phyloP scores from a whole-genome alignment of 2,113 vertebrate genomes.

The Panthera leo region DNA sequence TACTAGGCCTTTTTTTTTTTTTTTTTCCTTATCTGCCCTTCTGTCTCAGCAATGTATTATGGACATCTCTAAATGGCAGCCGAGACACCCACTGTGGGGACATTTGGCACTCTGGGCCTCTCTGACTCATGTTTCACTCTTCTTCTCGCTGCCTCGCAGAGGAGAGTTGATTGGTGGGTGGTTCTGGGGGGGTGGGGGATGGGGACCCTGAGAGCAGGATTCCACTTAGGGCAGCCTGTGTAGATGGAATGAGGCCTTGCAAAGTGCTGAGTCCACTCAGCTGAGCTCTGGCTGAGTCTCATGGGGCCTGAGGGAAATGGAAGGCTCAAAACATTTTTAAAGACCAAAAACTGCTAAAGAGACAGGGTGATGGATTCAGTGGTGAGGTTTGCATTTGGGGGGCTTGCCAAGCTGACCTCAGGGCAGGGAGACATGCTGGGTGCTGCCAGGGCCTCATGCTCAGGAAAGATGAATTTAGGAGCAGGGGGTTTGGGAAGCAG shows the following conservation, averaged over 20 bases:
- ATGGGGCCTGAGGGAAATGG: neutral
- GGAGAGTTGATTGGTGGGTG: neutral
- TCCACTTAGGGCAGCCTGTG: neutral
- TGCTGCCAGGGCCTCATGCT: neutral
- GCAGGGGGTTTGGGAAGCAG: neutral
- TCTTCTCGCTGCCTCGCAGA: neutral
- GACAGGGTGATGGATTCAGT: neutral
- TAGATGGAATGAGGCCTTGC: neutral
- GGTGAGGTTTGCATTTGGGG: neutral
- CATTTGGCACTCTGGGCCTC: neutral
- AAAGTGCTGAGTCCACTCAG: neutral
- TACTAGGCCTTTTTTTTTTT: neutral
- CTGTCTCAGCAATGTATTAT: neutral
- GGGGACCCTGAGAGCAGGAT: neutral
- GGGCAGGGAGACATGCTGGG: neutral
- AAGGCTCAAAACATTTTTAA: neutral
- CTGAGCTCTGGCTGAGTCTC: neutral
- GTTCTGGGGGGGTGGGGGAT: too few species aligned
- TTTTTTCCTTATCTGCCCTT: neutral
- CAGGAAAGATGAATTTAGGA: slow-evolving; percentile 17
- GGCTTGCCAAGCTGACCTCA: slow-evolving; percentile 6
- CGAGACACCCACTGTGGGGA: neutral
- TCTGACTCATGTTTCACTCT: neutral
- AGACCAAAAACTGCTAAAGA: neutral
- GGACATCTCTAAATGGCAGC: neutral